These are phyloP conservation scores for Decapterus maruadsi DNA, from an alignment of 2,797 vertebrate genomes.

Conservation along the genomic window DNA sequence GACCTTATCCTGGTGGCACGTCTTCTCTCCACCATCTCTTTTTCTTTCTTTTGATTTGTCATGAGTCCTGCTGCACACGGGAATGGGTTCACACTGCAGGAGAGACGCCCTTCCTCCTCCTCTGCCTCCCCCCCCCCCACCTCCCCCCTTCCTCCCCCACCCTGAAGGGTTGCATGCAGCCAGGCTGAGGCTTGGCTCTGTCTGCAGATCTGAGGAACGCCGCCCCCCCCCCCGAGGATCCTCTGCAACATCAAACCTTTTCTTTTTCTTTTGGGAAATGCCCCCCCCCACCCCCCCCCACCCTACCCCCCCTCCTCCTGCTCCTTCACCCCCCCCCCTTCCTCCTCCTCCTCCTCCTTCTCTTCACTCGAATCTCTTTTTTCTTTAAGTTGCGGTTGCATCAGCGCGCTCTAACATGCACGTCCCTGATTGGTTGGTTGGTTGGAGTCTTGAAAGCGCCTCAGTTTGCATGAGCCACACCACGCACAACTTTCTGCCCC, in stretches of 20 bases:
- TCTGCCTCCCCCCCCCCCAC: slow-evolving; percentile 74
- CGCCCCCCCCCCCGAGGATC: slow-evolving; percentile 81
- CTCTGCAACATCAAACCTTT: slow-evolving; percentile 78
- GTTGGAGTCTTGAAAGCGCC: slow-evolving; percentile 89
- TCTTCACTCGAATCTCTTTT: slow-evolving; percentile 70
- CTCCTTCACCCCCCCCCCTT: slow-evolving; percentile 10
- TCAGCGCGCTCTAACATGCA: slow-evolving; percentile 94
- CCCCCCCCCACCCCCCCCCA: slow-evolving; percentile 43
- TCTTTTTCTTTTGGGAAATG: slow-evolving; percentile 72
- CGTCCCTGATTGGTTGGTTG: slow-evolving; percentile 90
- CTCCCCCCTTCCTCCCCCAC: slow-evolving; percentile 1
- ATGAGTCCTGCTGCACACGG: slow-evolving; percentile 79
- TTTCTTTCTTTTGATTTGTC: slow-evolving; percentile 76
- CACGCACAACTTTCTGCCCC: slow-evolving; percentile 74
- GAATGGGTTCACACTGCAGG: slow-evolving; percentile 81
- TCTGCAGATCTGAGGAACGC: slow-evolving; percentile 81
- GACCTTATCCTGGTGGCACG: slow-evolving; percentile 89
- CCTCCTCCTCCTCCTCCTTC: slow-evolving; percentile 61
- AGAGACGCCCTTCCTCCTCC: slow-evolving; percentile 83
- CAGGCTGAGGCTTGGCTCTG: slow-evolving; percentile 64
- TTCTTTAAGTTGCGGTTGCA: slow-evolving; percentile 92
- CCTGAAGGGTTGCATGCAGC: slow-evolving; percentile 93
- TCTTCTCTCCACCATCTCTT: slow-evolving; percentile 83
- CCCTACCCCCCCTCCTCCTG: not conserved
- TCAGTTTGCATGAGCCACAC: slow-evolving; percentile 97